These are phyloP conservation scores for Falco novaeseelandiae DNA, from an alignment of 2,797 vertebrate genomes.

Conservation along the genomic window DNA sequence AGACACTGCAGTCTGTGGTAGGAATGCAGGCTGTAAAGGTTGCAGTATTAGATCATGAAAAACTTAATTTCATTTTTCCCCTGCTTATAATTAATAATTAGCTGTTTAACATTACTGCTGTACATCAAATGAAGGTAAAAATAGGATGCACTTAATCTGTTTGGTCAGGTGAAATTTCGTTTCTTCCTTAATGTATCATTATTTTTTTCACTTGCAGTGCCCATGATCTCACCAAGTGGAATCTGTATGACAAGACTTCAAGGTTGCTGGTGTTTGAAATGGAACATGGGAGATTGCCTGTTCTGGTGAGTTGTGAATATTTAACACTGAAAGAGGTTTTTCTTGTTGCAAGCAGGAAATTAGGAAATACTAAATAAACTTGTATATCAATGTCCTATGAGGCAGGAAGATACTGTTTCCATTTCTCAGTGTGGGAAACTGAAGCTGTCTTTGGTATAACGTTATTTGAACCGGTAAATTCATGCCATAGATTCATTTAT, in stretches of 20 bases:
- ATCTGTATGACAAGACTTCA: conserved; percentile 80
- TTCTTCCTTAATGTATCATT: not conserved
- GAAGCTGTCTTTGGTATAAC: not conserved
- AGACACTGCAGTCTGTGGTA: not conserved
- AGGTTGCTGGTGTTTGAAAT: conserved; percentile 78
- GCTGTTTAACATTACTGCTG: not conserved
- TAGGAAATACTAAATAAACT: not conserved
- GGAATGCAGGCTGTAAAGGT: not conserved
- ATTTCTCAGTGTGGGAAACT: not conserved
- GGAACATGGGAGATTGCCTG: conserved; percentile 70
- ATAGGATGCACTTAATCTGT: not conserved
- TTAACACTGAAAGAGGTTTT: not conserved
- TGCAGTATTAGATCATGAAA: not conserved
- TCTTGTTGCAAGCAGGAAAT: not conserved
- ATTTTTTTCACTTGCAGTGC: conserved; percentile 75
- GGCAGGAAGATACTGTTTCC: not conserved
- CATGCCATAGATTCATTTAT: not conserved
- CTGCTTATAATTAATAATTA: not conserved
- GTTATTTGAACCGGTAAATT: not conserved
- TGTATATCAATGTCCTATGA: not conserved
- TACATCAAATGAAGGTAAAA: not conserved
- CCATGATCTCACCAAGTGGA: conserved; percentile 86
- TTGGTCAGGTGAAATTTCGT: not conserved
- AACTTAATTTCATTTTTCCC: not conserved
- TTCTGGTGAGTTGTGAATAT: conserved; percentile 75